phyloP scores from a whole-genome alignment of 2,888 invertebrate genomes.

The Meghimatium bilineatum region DNA sequence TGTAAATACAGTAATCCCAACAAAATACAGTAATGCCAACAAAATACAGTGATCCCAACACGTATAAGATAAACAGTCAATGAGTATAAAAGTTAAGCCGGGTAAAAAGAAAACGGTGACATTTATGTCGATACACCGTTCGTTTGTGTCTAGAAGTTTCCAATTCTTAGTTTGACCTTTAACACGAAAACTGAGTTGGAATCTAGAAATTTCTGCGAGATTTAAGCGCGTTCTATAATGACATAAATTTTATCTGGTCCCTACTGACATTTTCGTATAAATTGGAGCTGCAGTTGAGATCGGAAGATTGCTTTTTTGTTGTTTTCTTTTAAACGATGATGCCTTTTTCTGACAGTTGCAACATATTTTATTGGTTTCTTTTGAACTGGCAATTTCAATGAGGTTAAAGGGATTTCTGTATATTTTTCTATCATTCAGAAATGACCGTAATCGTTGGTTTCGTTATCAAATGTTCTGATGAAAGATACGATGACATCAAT shows the following conservation, averaged over 20 bases:
- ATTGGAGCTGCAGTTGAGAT: background rate
- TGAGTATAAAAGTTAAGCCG: background rate
- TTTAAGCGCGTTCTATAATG: background rate
- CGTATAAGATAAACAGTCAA: background rate
- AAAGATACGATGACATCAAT: background rate
- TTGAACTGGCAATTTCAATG: background rate
- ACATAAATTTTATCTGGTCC: constrained; percentile 7
- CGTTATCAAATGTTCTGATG: background rate
- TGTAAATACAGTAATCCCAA: background rate
- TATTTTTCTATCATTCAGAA: background rate
- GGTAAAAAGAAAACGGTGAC: background rate
- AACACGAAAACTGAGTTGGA: background rate
- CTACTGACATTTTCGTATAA: background rate
- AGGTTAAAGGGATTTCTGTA: background rate
- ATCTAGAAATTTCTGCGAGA: background rate
- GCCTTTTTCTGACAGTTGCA: background rate
- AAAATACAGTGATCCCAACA: background rate
- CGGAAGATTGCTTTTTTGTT: background rate
- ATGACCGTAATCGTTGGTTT: background rate
- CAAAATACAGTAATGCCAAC: too few species aligned
- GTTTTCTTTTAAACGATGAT: background rate
- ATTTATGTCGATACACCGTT: background rate
- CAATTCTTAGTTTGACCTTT: background rate
- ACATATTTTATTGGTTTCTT: background rate
- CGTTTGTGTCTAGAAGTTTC: background rate